Evolutionary conservation across 2,888 invertebrate genomes (phyloP).

Genomic region (Melangyna quadrimaculata): DNA sequence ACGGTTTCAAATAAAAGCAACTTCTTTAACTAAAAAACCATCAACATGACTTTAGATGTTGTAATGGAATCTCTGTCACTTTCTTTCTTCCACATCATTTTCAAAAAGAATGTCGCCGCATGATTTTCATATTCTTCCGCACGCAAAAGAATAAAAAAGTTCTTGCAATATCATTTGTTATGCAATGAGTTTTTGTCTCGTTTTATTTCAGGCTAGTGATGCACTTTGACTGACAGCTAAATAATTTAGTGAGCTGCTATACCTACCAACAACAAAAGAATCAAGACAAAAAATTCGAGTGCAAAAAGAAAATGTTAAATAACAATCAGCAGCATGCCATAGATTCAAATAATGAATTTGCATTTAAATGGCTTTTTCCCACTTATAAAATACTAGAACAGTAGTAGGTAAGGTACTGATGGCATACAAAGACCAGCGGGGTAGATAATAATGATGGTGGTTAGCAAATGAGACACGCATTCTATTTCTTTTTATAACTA

Average conservation of each 20-base stretch:
- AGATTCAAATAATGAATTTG: slow-evolving; percentile 71
- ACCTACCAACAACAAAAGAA: slow-evolving; percentile 43
- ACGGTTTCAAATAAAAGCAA: slow-evolving; percentile 59
- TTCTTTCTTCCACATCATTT: slow-evolving; percentile 39
- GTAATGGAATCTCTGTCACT: slow-evolving; percentile 47
- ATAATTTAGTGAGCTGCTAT: slow-evolving; percentile 61
- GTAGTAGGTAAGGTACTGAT: too few species aligned
- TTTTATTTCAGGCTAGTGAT: slow-evolving; percentile 52
- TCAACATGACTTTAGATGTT: slow-evolving; percentile 34
- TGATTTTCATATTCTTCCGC: slow-evolving; percentile 24
- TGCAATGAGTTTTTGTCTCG: slow-evolving; percentile 67
- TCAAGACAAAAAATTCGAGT: slow-evolving; percentile 22
- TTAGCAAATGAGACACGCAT: background rate
- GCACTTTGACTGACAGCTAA: slow-evolving; percentile 69
- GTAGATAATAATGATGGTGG: background rate
- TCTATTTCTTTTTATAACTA: background rate
- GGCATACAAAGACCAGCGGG: background rate
- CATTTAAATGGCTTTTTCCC: slow-evolving; percentile 68
- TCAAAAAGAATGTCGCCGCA: slow-evolving; percentile 33
- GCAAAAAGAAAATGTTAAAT: slow-evolving; percentile 65
- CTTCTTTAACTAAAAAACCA: slow-evolving; percentile 46
- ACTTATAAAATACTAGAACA: slow-evolving; percentile 30
- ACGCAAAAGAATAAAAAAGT: slow-evolving; percentile 51
- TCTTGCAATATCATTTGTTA: slow-evolving; percentile 64
- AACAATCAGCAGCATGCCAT: slow-evolving; percentile 65